These are phyloP conservation scores for Chaetodon auriga DNA, from an alignment of 2,113 vertebrate species.

Conservation along the genomic window DNA sequence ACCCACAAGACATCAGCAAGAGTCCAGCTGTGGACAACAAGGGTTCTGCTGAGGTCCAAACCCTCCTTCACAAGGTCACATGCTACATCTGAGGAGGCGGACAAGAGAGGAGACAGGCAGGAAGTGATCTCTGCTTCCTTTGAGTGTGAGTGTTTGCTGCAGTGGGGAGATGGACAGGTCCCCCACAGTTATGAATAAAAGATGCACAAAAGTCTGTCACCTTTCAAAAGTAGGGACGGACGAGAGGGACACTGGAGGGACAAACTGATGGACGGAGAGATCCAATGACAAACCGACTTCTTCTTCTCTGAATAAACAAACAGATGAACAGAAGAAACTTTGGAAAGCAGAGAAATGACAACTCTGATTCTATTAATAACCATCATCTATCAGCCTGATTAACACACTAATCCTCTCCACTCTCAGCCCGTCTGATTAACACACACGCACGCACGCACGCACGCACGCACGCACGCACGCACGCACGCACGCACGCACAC, in stretches of 20 bases:
- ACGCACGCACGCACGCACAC: too few relatives aligned
- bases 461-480: background rate
- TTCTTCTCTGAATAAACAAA: background rate
- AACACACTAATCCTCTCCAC: conserved; percentile 39
- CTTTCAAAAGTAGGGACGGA: background rate
- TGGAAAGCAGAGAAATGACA: conserved; percentile 7
- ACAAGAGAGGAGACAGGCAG: background rate
- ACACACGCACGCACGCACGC: conserved; percentile 1
- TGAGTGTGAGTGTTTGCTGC: background rate
- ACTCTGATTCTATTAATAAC: conserved; percentile 52
- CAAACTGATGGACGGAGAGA: too few relatives aligned
- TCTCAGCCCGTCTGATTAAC: conserved; percentile 45
- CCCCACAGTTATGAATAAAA: conserved; percentile 4
- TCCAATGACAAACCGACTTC: too few relatives aligned
- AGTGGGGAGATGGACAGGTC: background rate
- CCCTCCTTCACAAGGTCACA: background rate
- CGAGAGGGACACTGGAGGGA: background rate
- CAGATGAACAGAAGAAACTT: conserved; percentile 2
- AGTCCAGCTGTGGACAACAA: background rate
- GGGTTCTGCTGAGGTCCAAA: background rate
- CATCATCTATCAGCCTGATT: conserved; percentile 47
- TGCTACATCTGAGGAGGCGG: background rate
- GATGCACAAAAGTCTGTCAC: background rate
- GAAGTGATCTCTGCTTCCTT: background rate
- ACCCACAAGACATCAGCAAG: background rate